phyloP scores from a whole-genome alignment of 2,113 vertebrate species.

The Saguinus midas region DNA sequence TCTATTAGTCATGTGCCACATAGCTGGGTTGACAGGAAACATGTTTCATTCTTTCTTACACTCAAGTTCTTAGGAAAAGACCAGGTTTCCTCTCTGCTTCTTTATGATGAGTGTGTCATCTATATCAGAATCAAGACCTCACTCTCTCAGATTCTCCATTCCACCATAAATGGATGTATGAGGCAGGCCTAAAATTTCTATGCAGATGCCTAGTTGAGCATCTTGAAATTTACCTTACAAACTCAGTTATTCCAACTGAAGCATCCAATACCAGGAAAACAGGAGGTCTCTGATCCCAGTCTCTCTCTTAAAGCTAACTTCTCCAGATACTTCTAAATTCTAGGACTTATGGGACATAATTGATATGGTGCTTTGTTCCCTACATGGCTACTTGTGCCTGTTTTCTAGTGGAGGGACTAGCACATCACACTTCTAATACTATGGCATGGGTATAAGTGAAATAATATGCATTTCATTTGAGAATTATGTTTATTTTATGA shows the following conservation, averaged over 20 bases:
- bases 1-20: background rate
- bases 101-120: background rate
- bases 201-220: background rate
- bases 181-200: background rate
- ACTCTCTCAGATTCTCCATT: background rate
- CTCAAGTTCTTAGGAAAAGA: background rate
- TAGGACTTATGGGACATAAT: background rate
- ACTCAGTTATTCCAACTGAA: background rate
- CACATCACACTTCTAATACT: background rate
- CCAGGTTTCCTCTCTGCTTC: background rate
- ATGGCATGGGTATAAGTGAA: background rate
- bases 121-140: background rate
- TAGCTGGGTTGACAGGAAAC: background rate
- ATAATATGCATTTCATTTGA: background rate
- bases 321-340: background rate
- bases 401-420: background rate
- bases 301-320: background rate
- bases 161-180: background rate
- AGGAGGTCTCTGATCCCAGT: background rate
- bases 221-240: background rate
- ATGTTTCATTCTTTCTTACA: background rate
- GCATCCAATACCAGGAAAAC: background rate
- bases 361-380: background rate
- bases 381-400: background rate
- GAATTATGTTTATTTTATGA: background rate